Evolutionary conservation across 1,140 invertebrate genomes (phyloP).

Genomic region (Neuroterus valhalla): DNA sequence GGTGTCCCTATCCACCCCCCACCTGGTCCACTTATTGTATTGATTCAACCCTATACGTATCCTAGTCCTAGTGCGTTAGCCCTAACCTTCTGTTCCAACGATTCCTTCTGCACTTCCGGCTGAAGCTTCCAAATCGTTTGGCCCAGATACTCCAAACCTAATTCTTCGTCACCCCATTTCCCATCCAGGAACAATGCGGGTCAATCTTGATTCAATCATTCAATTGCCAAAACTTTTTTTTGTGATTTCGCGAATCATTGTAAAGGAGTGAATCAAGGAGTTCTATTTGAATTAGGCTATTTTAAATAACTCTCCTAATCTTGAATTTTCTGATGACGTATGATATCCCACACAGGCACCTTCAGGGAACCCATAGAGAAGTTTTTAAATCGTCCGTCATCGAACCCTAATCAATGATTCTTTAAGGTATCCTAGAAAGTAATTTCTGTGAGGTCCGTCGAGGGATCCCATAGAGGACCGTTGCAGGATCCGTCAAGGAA

Average conservation of each 20-base stretch:
- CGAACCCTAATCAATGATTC: too few relatives aligned
- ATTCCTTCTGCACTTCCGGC: conserved; percentile 35
- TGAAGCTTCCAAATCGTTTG: conserved; percentile 14
- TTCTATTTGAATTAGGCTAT: too few relatives aligned
- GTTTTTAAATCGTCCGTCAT: too few relatives aligned
- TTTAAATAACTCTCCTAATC: too few relatives aligned
- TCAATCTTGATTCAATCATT: not conserved
- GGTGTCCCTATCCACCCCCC: conserved; percentile 63
- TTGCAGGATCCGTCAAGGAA: too few relatives aligned
- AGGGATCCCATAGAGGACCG: too few relatives aligned
- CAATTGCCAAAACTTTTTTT: not conserved
- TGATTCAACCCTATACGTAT: conserved; percentile 70
- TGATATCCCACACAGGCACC: too few relatives aligned
- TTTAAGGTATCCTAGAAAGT: too few relatives aligned
- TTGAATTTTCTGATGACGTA: too few relatives aligned
- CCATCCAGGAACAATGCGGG: conserved; percentile 9
- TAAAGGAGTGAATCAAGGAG: too few relatives aligned
- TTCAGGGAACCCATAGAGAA: too few relatives aligned
- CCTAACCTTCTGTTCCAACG: conserved; percentile 46
- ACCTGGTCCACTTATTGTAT: conserved; percentile 72
- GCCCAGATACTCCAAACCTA: not conserved
- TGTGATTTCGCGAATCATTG: not conserved
- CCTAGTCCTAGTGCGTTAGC: conserved; percentile 50
- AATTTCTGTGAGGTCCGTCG: too few relatives aligned
- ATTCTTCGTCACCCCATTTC: not conserved